Evolutionary conservation across 2,113 vertebrate species (phyloP), one percentile per base, ranked within the genome.

Genomic region (Burhinus oedicnemus): DNA sequence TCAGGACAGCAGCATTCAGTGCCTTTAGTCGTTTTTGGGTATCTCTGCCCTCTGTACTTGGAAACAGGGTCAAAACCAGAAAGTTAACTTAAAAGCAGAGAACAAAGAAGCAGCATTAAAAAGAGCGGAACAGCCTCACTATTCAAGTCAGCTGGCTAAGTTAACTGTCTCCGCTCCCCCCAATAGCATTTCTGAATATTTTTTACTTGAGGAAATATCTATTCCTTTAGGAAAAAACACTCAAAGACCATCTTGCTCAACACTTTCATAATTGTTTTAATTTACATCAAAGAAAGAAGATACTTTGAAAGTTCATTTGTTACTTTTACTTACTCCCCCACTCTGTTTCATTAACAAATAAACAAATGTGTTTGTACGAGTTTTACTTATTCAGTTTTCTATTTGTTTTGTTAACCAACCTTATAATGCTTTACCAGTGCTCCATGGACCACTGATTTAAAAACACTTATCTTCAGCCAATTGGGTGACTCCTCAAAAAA

Each of bases 11-110:
- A 22, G 98, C 97, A 93, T 97, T 98, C 74, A 99, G 93, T 26
- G 97, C 97, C 84, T 98, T 99, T 36, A 99, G 98, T 83, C 98
- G 98, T 44, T 97, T 98, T 25, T 98, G 97, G 54, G 98, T 98
- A 22, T 97, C 96, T 95, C 98, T 98, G 86, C 97, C 98, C 95
- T 99, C 99, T 98, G 64, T 9, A 44, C 90, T 93, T 90, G 47
- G 69, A 80, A 93, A 80, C 20, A 12, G n/a, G 66, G 71, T 49
- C 54, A 95, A 82, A 64, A 79, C 11, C 68, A 90, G 69, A 64
- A 62, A 81, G 55, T 92, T 70, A 95, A 93, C 42, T 83, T 86
- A 60, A 88, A 94, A 93, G 87, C 54, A 90, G 38, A 87, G n/a
- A 74, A 68, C 8, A 77, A 70, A 80, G 32, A 5, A 75, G 6